Percentiles rank a stretch among this genome's conserved stretches.
Evolutionary conservation across 2,888 invertebrate species (phyloP).

Genomic region (Amphipyra tragopoginis): DNA sequence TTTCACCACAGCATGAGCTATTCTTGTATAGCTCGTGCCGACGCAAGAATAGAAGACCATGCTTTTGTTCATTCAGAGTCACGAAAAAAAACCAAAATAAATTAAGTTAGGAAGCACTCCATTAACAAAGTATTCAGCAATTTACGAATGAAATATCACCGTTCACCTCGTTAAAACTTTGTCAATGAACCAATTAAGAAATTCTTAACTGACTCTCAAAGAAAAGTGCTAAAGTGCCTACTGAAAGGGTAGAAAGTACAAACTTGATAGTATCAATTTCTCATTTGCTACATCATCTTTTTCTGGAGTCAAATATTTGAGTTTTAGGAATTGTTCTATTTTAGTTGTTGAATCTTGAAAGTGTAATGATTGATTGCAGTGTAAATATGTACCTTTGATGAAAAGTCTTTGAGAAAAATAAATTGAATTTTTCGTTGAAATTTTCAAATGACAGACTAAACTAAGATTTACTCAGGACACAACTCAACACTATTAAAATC

Average conservation of each 20-base stretch:
- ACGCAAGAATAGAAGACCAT: no score
- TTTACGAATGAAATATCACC: constrained; percentile 48
- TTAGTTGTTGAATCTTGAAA: background rate
- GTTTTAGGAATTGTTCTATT: constrained; percentile 5
- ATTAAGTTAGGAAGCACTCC: constrained; percentile 10
- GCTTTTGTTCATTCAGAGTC: no score
- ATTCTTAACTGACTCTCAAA: constrained; percentile 48
- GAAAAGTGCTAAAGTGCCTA: constrained; percentile 40
- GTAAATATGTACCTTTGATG: no score
- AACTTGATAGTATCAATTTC: constrained; percentile 36
- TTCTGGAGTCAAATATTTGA: constrained; percentile 31
- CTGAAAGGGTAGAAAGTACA: constrained; percentile 23
- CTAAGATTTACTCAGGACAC: no score
- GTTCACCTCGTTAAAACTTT: constrained; percentile 59
- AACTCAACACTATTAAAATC: no score
- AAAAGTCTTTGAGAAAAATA: no score
- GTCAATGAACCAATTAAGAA: constrained; percentile 58
- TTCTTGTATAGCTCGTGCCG: no score
- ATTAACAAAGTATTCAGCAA: constrained; percentile 26
- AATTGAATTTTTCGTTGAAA: no score
- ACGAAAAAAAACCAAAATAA: background rate
- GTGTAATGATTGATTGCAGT: no score
- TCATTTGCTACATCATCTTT: constrained; percentile 22
- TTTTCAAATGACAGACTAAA: no score
- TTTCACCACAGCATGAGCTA: no score